Conservation (phyloP, 2,888 invertebrate genomes). For the Acanthosepion esculentum region DNA sequence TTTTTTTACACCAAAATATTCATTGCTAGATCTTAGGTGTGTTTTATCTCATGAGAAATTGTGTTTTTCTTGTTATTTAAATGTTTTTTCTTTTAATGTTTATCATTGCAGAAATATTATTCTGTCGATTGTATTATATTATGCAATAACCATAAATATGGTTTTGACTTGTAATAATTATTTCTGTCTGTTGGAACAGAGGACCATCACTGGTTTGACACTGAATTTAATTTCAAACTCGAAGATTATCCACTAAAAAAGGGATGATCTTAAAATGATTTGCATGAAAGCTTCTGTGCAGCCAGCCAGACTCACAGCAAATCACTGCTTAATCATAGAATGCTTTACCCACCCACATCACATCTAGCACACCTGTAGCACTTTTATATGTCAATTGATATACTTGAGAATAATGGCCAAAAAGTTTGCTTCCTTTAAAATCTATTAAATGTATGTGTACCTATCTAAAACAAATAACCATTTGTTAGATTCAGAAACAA, state of each 20-base stretch:
- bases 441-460: no score
- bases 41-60: no score
- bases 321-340: neutral
- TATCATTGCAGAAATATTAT: no score
- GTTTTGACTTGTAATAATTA: neutral
- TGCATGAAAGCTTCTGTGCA: conserved; percentile 12
- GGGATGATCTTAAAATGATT: neutral
- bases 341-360: neutral
- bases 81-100: no score
- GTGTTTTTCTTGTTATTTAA: no score
- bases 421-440: neutral
- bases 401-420: neutral
- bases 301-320: conserved; percentile 4
- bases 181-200: neutral
- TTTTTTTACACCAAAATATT: no score
- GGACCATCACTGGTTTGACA: neutral
- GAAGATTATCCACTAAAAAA: neutral
- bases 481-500: no score
- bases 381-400: neutral
- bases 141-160: neutral
- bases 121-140: neutral
- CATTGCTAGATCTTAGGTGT: no score
- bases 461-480: neutral
- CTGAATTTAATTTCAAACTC: neutral
- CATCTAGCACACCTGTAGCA: neutral